phyloP scores from a whole-genome alignment of 2,888 invertebrate species.

The Eudasyphora cyanicolor region DNA sequence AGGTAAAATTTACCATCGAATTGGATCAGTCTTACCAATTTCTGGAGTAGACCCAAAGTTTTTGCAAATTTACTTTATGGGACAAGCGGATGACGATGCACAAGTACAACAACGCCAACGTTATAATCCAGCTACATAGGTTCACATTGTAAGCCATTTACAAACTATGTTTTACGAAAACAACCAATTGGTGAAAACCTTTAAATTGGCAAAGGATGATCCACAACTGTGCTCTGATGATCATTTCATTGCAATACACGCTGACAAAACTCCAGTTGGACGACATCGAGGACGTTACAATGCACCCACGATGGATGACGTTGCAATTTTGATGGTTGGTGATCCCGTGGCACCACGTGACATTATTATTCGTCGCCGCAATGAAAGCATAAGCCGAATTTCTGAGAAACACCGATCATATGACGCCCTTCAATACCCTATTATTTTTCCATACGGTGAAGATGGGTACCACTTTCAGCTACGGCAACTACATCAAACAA shows the following conservation, averaged over 20 bases:
- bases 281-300: constrained; percentile 72
- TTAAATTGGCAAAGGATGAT: constrained; percentile 71
- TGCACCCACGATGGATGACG: no score
- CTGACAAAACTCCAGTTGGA: constrained; percentile 73
- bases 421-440: no score
- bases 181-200: constrained; percentile 72
- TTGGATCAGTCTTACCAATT: constrained; percentile 4
- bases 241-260: constrained; percentile 73
- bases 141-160: constrained; percentile 20
- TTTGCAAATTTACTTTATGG: constrained; percentile 50
- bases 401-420: constrained; percentile 70
- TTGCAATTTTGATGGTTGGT: constrained; percentile 73
- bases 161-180: constrained; percentile 65
- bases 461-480: no score
- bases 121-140: constrained; percentile 16
- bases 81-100: constrained; percentile 18
- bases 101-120: constrained; percentile 14
- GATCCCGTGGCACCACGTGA: constrained; percentile 71
- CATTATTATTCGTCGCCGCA: constrained; percentile 70
- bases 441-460: no score
- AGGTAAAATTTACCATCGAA: constrained; percentile 39
- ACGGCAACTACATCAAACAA: no score
- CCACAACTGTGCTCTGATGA: constrained; percentile 70
- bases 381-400: constrained; percentile 66
- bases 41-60: constrained; percentile 30